These are phyloP conservation scores for Tipula confusa DNA, from an alignment of 2,888 invertebrate genomes.

Conservation along the genomic window DNA sequence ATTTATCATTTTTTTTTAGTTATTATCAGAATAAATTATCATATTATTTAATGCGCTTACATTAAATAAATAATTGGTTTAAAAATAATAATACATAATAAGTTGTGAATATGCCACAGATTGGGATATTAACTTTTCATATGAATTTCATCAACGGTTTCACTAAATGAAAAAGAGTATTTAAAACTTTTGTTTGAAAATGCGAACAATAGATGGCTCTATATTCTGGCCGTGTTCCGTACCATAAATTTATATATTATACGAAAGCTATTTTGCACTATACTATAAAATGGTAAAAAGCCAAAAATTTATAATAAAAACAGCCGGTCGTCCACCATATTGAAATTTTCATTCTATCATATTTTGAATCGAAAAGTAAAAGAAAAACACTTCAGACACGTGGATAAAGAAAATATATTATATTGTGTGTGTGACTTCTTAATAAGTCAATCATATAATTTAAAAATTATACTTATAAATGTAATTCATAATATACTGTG, in stretches of 20 bases:
- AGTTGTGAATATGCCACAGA: too few species aligned
- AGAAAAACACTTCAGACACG: constrained; percentile 29
- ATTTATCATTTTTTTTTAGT: too few species aligned
- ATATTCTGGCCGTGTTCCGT: not conserved
- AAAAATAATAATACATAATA: too few species aligned
- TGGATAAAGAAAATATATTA: not conserved
- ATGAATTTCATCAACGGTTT: too few species aligned
- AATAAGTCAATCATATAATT: not conserved
- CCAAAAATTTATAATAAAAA: not conserved
- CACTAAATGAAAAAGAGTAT: too few species aligned
- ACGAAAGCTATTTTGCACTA: not conserved
- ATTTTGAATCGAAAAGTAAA: not conserved
- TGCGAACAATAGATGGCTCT: not conserved
- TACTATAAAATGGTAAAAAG: not conserved
- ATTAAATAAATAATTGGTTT: too few species aligned
- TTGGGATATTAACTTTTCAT: too few species aligned
- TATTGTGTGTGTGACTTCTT: not conserved
- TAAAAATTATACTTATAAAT: not conserved
- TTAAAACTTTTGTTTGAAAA: not conserved
- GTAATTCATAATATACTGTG: not conserved
- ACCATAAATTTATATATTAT: not conserved
- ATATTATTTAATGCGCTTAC: too few species aligned
- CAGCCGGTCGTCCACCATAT: constrained; percentile 28
- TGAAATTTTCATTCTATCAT: not conserved
- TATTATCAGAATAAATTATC: too few species aligned